A percentile compares a stretch with the other conserved stretches of the same genome.
phyloP scores from a whole-genome alignment of 2,113 vertebrate species.

The Puffinus mauretanicus region DNA sequence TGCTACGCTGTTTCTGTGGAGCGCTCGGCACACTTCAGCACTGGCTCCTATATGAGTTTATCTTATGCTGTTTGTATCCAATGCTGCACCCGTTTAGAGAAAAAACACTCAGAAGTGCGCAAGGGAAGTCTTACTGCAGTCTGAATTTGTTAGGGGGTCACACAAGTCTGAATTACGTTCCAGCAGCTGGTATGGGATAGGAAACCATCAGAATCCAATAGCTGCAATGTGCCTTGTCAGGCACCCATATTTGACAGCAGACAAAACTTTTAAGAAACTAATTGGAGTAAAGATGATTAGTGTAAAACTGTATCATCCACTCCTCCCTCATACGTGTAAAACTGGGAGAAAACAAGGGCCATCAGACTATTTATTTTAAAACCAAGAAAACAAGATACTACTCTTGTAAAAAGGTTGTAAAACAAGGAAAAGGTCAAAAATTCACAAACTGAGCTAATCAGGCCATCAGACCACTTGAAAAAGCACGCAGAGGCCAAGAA shows the following conservation, averaged over 20 bases:
- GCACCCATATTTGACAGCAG: not conserved
- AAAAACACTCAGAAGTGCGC: not conserved
- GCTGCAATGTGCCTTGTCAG: not conserved
- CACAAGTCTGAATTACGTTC: not conserved
- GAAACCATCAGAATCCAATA: not conserved
- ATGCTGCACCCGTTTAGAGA: not conserved
- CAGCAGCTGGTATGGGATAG: not conserved
- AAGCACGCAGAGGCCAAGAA: not conserved
- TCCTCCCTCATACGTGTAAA: not conserved
- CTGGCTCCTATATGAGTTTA: not conserved
- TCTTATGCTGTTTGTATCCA: not conserved
- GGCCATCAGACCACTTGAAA: not conserved
- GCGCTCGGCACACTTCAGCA: not conserved
- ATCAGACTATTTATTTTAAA: not conserved
- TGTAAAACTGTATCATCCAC: not conserved
- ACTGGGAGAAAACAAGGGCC: not conserved
- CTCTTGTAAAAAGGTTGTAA: not conserved
- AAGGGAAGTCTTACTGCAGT: not conserved
- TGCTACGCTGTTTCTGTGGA: not conserved
- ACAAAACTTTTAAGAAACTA: not conserved
- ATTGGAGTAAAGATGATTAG: not conserved
- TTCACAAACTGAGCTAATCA: not conserved
- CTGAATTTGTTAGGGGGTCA: not conserved
- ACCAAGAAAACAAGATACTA: not conserved
- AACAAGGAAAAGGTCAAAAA: not conserved